A percentile compares a stretch with the other conserved stretches of the same genome.
These are phyloP conservation scores for Mesitornis unicolor DNA, from an alignment of 2,113 vertebrate species.

Conservation along the genomic window DNA sequence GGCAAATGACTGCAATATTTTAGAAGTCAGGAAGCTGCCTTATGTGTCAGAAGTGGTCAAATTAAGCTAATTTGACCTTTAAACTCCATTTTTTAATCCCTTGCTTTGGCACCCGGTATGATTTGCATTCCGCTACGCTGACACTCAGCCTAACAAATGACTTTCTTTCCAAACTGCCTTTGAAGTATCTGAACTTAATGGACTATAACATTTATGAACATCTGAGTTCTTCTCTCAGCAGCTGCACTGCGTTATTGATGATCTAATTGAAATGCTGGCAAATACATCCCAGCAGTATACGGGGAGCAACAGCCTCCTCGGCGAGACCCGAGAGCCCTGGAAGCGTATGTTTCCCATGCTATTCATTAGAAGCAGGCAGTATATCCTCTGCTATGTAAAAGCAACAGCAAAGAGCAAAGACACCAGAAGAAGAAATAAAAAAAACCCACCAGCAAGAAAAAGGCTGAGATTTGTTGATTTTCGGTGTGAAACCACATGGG, in stretches of 20 bases:
- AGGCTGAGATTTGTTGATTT: background rate
- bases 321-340: constrained; percentile 42
- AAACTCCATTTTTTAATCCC: constrained; percentile 37
- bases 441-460: background rate
- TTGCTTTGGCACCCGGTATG: constrained; percentile 47
- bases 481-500: too few species aligned
- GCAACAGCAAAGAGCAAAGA: constrained; percentile 33
- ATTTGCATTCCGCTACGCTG: constrained; percentile 58
- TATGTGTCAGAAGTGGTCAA: constrained; percentile 39
- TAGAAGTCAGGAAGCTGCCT: background rate
- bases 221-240: constrained; percentile 84
- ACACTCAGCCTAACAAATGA: constrained; percentile 68
- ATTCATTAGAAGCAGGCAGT: constrained; percentile 28
- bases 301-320: constrained; percentile 50
- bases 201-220: constrained; percentile 79
- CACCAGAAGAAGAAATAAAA: background rate
- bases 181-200: constrained; percentile 76
- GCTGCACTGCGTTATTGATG: constrained; percentile 90
- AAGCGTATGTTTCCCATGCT: constrained; percentile 33
- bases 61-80: constrained; percentile 66
- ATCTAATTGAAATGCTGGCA: constrained; percentile 89
- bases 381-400: constrained; percentile 8
- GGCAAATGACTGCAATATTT: background rate
- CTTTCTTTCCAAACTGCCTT: constrained; percentile 73
- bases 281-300: constrained; percentile 59